phyloP scores from a whole-genome alignment of 2,888 invertebrate species.

The Venustoraphidia nigricollis region DNA sequence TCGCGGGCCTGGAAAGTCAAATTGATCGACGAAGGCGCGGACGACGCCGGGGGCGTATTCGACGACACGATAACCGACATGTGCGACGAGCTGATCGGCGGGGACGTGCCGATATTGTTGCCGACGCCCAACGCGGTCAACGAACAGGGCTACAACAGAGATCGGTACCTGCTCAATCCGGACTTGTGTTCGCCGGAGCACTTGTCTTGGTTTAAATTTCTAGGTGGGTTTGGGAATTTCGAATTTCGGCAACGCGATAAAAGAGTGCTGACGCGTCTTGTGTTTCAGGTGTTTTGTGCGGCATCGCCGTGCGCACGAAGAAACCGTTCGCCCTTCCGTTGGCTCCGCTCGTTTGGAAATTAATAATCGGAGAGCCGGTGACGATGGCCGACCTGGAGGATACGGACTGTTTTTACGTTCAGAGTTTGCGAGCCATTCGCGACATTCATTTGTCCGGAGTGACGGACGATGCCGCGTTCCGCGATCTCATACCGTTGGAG shows the following conservation, averaged over 20 bases:
- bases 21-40: constrained; percentile 48
- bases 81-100: constrained; percentile 44
- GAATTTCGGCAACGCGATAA: too few relatives aligned
- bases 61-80: constrained; percentile 54
- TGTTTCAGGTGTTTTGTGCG: constrained; percentile 37
- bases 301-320: constrained; percentile 47
- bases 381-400: constrained; percentile 45
- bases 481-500: constrained; percentile 45
- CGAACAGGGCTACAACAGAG: constrained; percentile 44
- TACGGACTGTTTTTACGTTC: constrained; percentile 38
- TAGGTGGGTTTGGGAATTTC: constrained; percentile 26
- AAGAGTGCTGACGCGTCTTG: not conserved
- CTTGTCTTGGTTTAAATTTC: constrained; percentile 41
- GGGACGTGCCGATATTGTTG: constrained; percentile 38
- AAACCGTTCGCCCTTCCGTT: constrained; percentile 46
- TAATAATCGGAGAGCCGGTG: constrained; percentile 40
- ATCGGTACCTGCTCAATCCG: constrained; percentile 44
- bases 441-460: constrained; percentile 43
- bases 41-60: constrained; percentile 53
- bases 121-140: constrained; percentile 44
- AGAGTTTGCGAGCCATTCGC: constrained; percentile 39
- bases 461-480: constrained; percentile 36
- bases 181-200: constrained; percentile 35
- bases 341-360: constrained; percentile 46
- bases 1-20: constrained; percentile 51